A percentile compares a stretch with the other conserved stretches of the same genome.
Evolutionary conservation across 2,888 invertebrate species (phyloP).

Genomic region (Pammene aurita): DNA sequence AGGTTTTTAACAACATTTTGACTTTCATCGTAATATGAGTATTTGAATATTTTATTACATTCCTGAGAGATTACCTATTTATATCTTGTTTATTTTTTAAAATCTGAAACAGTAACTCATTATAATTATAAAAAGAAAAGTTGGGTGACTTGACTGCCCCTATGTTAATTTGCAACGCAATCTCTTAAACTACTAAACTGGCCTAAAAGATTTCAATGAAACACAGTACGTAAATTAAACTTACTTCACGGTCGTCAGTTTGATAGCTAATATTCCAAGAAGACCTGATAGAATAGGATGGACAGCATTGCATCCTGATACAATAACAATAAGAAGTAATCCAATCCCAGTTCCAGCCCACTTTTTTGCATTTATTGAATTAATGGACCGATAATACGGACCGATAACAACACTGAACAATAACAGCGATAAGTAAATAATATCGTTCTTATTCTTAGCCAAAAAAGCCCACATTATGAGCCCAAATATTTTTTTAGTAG

Average conservation of each 20-base stretch:
- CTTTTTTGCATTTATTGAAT: slow-evolving; percentile 71
- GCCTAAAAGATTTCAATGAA: no score
- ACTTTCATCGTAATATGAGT: no score
- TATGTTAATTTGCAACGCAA: no score
- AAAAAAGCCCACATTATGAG: slow-evolving; percentile 65
- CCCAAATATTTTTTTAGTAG: not conserved
- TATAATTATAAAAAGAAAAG: no score
- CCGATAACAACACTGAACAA: slow-evolving; percentile 88
- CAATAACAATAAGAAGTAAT: slow-evolving; percentile 65
- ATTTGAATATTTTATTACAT: no score
- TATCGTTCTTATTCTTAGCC: slow-evolving; percentile 88
- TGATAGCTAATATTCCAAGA: slow-evolving; percentile 70
- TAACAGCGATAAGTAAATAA: slow-evolving; percentile 87
- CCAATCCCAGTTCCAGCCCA: slow-evolving; percentile 80
- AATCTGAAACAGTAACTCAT: no score
- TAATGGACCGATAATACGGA: slow-evolving; percentile 83
- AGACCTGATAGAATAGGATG: slow-evolving; percentile 71
- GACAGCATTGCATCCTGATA: slow-evolving; percentile 69
- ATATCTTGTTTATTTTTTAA: no score
- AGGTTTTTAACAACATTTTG: slow-evolving; percentile 1
- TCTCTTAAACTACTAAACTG: no score
- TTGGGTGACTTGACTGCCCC: no score
- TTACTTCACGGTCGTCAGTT: slow-evolving; percentile 68
- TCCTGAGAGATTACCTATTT: no score
- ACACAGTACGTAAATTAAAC: slow-evolving; percentile 38